Evolutionary conservation across 1,140 invertebrate species (phyloP), one percentile per base, ranked within the genome.

Genomic region (Campodea augens): DNA sequence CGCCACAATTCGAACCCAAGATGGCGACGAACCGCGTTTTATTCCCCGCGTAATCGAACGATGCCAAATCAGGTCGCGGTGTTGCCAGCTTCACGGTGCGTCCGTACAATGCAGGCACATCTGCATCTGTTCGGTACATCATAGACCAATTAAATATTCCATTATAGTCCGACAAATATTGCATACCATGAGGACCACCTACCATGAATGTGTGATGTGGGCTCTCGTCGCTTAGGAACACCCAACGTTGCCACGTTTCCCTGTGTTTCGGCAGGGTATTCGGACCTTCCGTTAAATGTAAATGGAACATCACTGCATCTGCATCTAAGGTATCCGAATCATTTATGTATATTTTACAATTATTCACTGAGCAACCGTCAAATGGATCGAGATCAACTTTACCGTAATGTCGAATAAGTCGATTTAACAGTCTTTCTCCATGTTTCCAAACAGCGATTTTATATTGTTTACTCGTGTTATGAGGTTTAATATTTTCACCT

Each of bases 81-180:
- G 27, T 23, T 0, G 47, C 52, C 25, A 56, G 51, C 13, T 50
- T 18, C 29, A 74, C 29, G 7, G 70, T 72, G 32, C 73, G 59
- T 5, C 74, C 77, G 51, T 79, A 79, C 2, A 76, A 74, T 2
- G 78, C 70, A 0, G 75, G 75, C 21, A 81, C 62, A 50, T 80
- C 76, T 5, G 77, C 70, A 49, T 79, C 72, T 51, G 62, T 68
- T 51, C 73, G 66, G 52, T 81, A 83, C 1, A 70, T 74, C 78
- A 82, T 81, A 1, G 78, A 78, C 78, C 78, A 81, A 55, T 82
- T 81, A 53, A 82, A 81, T 5, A 73, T 19, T 21, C 67, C 63
- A 42, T 72, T 63, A 43, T 72, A 73, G 25, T 67, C 52, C 3
- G 53, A 54, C 24, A 73, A 47, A n/a, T n/a, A n/a, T n/a, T n/a